Base-by-base conservation (phyloP, 2,888 invertebrate genomes). In the Schizaphis graminum region DNA sequence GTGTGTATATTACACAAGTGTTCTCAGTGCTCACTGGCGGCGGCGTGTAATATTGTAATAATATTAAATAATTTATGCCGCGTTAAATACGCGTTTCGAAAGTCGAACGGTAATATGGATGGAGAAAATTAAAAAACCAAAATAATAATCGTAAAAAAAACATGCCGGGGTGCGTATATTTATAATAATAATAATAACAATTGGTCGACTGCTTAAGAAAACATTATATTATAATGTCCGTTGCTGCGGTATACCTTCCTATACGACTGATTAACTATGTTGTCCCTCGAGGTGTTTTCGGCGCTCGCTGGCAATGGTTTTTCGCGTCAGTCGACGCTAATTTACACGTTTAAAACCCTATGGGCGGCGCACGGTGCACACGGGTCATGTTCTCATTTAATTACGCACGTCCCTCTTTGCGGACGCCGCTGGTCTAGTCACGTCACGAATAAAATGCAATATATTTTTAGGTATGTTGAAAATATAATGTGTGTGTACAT, bases 221-320 rank as follows among this genome's bases (percentile, higher is more conserved):
- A 86, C 47, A 61, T 89, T 67, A 44, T n/a, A 61, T 61, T 89
- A 89, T 89, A 53, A 88, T 77, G 77, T 21, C 21, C 35, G 35
- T 35, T 77, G 35, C 35, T 77, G 77, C 77, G 77, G 28, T 88
- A 88, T 53, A 21, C 88, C n/a, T 24, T 88, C 56, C 7, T 5
- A 86, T 44, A 47, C 61, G 90, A n/a, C 90, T 47, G 91, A 91
- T 91, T 91, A 84, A 91, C 91, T 91, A 91, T 41, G 91, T 53
- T 91, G 77, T 91, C 91, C 77, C 91, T 84, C 77, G 91, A 91
- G 91, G 91, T 91, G 53, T 53, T 53, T 91, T 91, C 91, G 77
- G 21, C 35, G 21, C 21, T 77, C 8, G 35, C 77, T 77, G 35
- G 77, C 77, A 77, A 35, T 21, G 35, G 35, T n/a, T 91, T 91